Conservation (phyloP, 2,113 vertebrate species). For the Sorex araneus region DNA sequence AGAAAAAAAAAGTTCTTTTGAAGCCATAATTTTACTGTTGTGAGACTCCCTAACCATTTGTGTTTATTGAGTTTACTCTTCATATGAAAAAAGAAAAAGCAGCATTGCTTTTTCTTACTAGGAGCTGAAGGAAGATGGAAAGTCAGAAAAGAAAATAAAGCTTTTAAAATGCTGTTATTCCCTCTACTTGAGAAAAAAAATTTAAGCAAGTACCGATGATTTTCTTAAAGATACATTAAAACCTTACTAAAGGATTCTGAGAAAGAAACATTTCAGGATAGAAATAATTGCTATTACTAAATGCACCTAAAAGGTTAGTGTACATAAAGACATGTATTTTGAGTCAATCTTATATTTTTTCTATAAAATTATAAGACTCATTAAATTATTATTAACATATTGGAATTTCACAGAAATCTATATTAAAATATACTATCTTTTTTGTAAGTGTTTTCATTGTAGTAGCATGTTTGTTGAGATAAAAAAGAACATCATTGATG, state of each 20-base stretch:
- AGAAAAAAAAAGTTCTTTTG: slow-evolving; percentile 35
- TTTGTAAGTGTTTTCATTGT: slow-evolving; percentile 83
- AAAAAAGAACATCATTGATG: slow-evolving; percentile 88
- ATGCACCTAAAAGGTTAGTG: slow-evolving; percentile 14
- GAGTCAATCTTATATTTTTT: slow-evolving; percentile 54
- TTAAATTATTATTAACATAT: slow-evolving; percentile 73
- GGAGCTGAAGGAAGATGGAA: slow-evolving; percentile 87
- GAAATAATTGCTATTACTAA: slow-evolving; percentile 47
- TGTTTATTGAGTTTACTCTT: slow-evolving; percentile 87
- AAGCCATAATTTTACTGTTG: slow-evolving; percentile 75
- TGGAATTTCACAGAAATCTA: slow-evolving; percentile 72
- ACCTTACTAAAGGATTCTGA: slow-evolving; percentile 17
- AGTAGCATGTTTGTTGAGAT: slow-evolving; percentile 85
- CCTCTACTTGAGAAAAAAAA: slow-evolving; percentile 53
- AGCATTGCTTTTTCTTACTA: slow-evolving; percentile 88
- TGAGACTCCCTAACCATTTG: slow-evolving; percentile 73
- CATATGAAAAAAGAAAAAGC: slow-evolving; percentile 89
- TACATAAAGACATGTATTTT: background rate
- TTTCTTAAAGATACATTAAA: slow-evolving; percentile 57
- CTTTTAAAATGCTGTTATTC: slow-evolving; percentile 71
- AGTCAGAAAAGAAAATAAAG: slow-evolving; percentile 82
- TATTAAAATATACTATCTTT: slow-evolving; percentile 77
- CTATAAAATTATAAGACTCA: slow-evolving; percentile 69
- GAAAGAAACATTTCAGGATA: slow-evolving; percentile 56
- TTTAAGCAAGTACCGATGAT: slow-evolving; percentile 44